Evolutionary conservation across 2,888 invertebrate species (phyloP), one percentile per base, ranked within the genome.

Genomic region (Stenolophus ochropezus): DNA sequence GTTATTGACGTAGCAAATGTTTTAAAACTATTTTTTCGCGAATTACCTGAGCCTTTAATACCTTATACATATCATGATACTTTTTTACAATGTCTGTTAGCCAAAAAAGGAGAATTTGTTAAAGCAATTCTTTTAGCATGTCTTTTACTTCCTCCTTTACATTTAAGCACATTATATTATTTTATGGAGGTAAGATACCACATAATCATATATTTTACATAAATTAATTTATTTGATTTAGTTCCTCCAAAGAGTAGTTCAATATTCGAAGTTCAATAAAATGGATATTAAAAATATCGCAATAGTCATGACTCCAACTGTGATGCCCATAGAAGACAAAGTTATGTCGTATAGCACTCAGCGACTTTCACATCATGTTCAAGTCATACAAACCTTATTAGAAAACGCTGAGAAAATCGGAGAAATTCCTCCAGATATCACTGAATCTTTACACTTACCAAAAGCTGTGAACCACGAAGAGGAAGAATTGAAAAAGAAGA

Each of bases 211-310:
- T n/a, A n/a, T n/a, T n/a, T n/a, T n/a, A n/a, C n/a, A n/a, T n/a
- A n/a, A n/a, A n/a, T n/a, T n/a, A n/a, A n/a, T n/a, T n/a, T n/a
- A n/a, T n/a, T n/a, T n/a, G n/a, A n/a, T 92, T 80, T 88, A 93
- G 92, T 93, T 96, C 86, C 89, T 96, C 61, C 91, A 92, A 84
- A 92, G 92, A 85, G 93, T 97, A 27, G 92, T 96, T 4, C 90
- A 91, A 27, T 91, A 93, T 86, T 93, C 94, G 74, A 91, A 92
- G 71, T 91, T 91, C 71, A 97, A 97, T 88, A 94, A 94, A 88
- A 98, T 98, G 97, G 93, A 94, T 85, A 90, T 93, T 0, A 93
- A 93, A 75, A 97, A 97, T 89, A 90, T 97, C 83, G 95, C 97
- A 0, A 94, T 96, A 84, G 94, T 97, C 25, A 91, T 97, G 87